Evolutionary conservation across 2,888 invertebrate species (phyloP), one percentile per base, ranked within the genome.

Genomic region (Aphidius colemani): DNA sequence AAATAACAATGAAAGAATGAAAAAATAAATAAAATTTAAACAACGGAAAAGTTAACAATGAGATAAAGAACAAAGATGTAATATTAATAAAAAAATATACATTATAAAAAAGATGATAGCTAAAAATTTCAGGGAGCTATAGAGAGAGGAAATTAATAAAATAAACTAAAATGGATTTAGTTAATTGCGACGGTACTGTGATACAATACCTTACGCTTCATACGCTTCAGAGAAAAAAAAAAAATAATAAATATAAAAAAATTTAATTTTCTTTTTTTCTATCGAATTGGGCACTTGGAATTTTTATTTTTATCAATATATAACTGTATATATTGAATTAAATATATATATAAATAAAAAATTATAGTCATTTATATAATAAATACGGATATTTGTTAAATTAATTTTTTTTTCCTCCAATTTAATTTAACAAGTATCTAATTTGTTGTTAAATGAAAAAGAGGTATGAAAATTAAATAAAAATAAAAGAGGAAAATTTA

Each of bases 121-220:
- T 45, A n/a, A 44, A 59, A 45, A 7, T 40, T 55, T 7, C 41
- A 13, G 11, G 50, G 40, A 18, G 18, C 10, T 41, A 51, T 48
- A 49, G 49, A 50, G 30, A 43, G 13, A 3, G 43, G 41, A 11
- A n/a, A 46, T 57, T n/a, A 18, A 51, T 51, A 51, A 53, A 41
- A 50, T 41, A 60, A 18, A 18, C 43, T 61, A 56, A 64, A 53
- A 30, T 60, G 65, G 65, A 66, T 55, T 59, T 55, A 58, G 59
- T 64, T 48, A 64, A 66, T 50, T 66, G 60, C 48, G 64, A 66
- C 61, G 64, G 63, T 53, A 63, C 64, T 57, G 64, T 66, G 61
- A 53, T 61, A 61, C 59, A 66, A 61, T 30, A 30, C 30, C 30
- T 30, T 30, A 30, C 30, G 30, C 30, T 30, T 30, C n/a, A 8